phyloP scores from a whole-genome alignment of 2,797 vertebrate species.

The Melanotaenia pygmaea region DNA sequence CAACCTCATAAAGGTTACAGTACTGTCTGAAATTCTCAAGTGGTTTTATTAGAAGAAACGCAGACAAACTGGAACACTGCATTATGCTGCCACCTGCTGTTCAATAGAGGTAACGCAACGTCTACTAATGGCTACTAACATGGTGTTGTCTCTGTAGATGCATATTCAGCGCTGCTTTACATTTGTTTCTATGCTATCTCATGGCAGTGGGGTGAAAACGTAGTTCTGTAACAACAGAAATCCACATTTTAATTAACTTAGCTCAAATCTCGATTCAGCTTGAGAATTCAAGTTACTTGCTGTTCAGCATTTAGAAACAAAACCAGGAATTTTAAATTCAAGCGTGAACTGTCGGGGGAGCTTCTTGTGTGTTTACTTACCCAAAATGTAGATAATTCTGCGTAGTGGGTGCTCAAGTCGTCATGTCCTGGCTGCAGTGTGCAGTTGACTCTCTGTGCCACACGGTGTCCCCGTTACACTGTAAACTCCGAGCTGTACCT shows the following conservation, averaged over 20 bases:
- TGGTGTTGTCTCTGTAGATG: not conserved
- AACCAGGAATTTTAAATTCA: not conserved
- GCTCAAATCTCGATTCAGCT: not conserved
- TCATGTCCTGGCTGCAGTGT: constrained; percentile 15
- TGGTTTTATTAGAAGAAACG: not conserved
- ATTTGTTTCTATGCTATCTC: not conserved
- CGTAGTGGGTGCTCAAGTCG: not conserved
- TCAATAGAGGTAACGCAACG: not conserved
- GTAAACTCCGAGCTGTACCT: not conserved
- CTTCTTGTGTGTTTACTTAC: not conserved
- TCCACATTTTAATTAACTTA: not conserved
- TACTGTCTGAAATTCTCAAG: not conserved
- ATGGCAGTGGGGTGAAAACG: not conserved
- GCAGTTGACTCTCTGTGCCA: constrained; percentile 26
- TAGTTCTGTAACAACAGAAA: not conserved
- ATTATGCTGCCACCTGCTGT: constrained; percentile 57
- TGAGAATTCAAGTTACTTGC: not conserved
- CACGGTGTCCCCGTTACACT: constrained; percentile 41
- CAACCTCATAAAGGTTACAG: not conserved
- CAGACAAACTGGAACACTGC: constrained; percentile 26
- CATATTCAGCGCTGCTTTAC: too few species aligned
- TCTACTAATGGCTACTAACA: not conserved
- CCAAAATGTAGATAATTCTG: not conserved
- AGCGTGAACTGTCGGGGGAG: too few species aligned
- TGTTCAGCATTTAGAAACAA: not conserved